phyloP scores from a whole-genome alignment of 2,888 invertebrate species.

The Euproctis similis region DNA sequence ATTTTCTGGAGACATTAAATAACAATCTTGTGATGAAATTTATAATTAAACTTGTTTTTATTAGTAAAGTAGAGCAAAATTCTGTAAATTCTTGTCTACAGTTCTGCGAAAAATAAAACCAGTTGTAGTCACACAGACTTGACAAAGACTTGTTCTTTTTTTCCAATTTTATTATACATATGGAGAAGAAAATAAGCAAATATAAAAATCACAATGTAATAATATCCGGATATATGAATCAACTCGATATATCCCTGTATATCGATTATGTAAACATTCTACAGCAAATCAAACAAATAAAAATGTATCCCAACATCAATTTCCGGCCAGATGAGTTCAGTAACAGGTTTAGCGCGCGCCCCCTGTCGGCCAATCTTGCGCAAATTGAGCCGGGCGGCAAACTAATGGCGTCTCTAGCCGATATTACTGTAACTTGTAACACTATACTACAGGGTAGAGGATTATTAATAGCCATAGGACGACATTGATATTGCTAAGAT shows the following conservation, averaged over 20 bases:
- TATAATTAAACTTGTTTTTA: too few relatives aligned
- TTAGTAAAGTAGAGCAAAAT: too few relatives aligned
- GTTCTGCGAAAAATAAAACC: too few relatives aligned
- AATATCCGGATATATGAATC: too few relatives aligned
- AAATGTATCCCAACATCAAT: conserved; percentile 22
- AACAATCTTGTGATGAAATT: too few relatives aligned
- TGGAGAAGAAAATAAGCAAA: conserved; percentile 1
- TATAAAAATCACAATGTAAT: conserved; percentile 3
- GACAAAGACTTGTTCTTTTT: too few relatives aligned
- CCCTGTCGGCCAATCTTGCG: conserved; percentile 25
- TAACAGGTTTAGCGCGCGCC: conserved; percentile 31
- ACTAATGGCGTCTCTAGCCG: conserved; percentile 14
- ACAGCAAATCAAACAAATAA: conserved; percentile 13
- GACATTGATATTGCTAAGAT: too few relatives aligned
- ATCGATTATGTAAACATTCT: too few relatives aligned
- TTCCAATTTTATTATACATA: neutral
- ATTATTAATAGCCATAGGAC: neutral
- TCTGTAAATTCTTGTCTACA: too few relatives aligned
- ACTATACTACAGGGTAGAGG: conserved; percentile 1
- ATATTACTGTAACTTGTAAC: conserved; percentile 11
- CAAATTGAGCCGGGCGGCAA: conserved; percentile 21
- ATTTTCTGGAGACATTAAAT: too few relatives aligned
- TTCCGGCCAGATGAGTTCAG: conserved; percentile 34
- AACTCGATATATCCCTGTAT: conserved; percentile 1
- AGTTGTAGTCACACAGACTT: too few relatives aligned